These are phyloP conservation scores for Drosophila grimshawi DNA, from an alignment of 1,140 invertebrate genomes.

Conservation along the genomic window DNA sequence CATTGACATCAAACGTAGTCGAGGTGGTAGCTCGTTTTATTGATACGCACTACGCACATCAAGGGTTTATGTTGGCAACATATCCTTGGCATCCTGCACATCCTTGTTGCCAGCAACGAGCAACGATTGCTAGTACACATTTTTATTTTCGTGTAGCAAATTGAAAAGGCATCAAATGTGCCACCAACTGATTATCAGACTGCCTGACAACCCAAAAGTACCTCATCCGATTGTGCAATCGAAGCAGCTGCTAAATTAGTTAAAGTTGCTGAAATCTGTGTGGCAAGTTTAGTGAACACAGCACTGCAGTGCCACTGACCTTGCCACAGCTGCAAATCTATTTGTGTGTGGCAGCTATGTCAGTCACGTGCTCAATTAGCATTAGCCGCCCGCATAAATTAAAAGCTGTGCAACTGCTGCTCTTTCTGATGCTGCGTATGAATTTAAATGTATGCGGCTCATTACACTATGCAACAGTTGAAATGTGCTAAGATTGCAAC, in stretches of 20 bases:
- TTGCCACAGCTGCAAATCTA: not conserved
- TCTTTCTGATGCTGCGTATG: not conserved
- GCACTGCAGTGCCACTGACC: conserved; percentile 5
- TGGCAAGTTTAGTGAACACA: conserved; percentile 19
- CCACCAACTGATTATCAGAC: conserved; percentile 17
- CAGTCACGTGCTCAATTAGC: conserved; percentile 70
- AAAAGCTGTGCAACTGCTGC: conserved; percentile 22
- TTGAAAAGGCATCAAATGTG: conserved; percentile 51
- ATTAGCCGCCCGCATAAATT: conserved; percentile 33
- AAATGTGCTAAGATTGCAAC: too few species aligned
- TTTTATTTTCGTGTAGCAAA: conserved; percentile 52
- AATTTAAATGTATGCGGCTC: not conserved
- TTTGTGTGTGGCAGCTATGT: not conserved
- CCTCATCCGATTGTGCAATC: conserved; percentile 4
- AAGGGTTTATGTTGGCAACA: conserved; percentile 38
- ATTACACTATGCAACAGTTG: too few species aligned
- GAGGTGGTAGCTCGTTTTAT: conserved; percentile 37
- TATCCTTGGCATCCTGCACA: conserved; percentile 5
- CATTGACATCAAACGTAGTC: conserved; percentile 42
- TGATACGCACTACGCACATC: conserved; percentile 51
- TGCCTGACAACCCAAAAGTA: not conserved
- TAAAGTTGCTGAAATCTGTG: conserved; percentile 31
- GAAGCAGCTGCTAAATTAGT: conserved; percentile 27
- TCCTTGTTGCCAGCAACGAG: conserved; percentile 2
- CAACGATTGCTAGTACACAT: not conserved